phyloP scores from a whole-genome alignment of 2,113 vertebrate species.

The Erythrocebus patas region DNA sequence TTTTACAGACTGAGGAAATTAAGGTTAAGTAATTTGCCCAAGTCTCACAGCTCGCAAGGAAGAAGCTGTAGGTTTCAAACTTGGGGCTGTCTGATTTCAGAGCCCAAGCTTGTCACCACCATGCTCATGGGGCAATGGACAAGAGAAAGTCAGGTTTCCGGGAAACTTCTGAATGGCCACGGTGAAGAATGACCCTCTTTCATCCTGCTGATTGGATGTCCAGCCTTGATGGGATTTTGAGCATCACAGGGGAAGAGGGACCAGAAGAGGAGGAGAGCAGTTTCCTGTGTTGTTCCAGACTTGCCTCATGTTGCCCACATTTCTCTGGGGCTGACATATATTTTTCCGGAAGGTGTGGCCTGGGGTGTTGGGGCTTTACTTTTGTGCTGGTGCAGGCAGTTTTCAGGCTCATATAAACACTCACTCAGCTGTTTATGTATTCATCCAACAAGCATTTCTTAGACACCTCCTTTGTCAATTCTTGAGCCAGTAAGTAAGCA shows the following conservation, averaged over 20 bases:
- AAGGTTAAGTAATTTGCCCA: constrained; percentile 43
- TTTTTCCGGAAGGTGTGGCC: neutral
- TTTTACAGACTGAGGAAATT: constrained; percentile 56
- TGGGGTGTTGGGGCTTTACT: neutral
- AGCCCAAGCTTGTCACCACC: neutral
- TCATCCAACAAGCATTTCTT: neutral
- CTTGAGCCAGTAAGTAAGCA: neutral
- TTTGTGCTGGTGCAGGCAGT: neutral
- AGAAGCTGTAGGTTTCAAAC: neutral
- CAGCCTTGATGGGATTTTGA: neutral
- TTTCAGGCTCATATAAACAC: neutral
- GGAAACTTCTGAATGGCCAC: neutral
- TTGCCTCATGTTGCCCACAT: neutral
- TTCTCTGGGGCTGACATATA: neutral
- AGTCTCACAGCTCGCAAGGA: neutral
- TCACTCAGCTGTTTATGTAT: neutral
- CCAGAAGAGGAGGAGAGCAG: neutral
- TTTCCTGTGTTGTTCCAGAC: neutral
- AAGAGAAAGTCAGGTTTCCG: neutral
- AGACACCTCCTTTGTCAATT: neutral
- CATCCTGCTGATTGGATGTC: neutral
- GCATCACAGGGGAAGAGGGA: neutral
- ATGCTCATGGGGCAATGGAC: neutral
- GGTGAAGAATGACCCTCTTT: neutral
- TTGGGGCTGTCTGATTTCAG: neutral